phyloP scores from a whole-genome alignment of 1,140 invertebrate species.

The Diabrotica virgifera region DNA sequence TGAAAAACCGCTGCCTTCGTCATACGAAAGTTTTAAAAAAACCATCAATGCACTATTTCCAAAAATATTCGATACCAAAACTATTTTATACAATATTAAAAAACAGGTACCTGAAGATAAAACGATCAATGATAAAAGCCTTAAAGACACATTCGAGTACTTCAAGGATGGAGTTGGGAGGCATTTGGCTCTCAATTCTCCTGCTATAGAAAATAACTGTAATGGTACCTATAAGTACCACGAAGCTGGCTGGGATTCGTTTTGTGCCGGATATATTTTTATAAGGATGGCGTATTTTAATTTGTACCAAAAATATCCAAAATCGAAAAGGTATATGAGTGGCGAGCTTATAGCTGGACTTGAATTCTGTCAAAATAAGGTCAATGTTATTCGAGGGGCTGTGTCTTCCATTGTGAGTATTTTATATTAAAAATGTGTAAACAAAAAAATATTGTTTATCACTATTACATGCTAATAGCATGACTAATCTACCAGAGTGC shows the following conservation, averaged over 20 bases:
- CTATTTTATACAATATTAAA: slow-evolving; percentile 58
- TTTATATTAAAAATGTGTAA: not conserved
- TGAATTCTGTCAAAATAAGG: slow-evolving; percentile 53
- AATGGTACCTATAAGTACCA: slow-evolving; percentile 52
- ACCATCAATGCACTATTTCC: slow-evolving; percentile 65
- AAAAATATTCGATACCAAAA: slow-evolving; percentile 70
- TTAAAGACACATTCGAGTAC: slow-evolving; percentile 58
- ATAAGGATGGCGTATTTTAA: slow-evolving; percentile 55
- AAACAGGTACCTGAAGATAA: slow-evolving; percentile 51
- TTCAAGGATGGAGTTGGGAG: slow-evolving; percentile 52
- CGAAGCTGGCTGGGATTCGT: slow-evolving; percentile 75
- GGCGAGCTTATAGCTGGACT: slow-evolving; percentile 54
- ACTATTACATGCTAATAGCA: too few species aligned
- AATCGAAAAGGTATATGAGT: slow-evolving; percentile 49
- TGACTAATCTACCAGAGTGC: too few species aligned
- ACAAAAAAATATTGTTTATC: too few species aligned
- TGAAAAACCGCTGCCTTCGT: slow-evolving; percentile 63
- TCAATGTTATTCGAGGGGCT: slow-evolving; percentile 61
- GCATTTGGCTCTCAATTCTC: slow-evolving; percentile 42
- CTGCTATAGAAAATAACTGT: slow-evolving; percentile 47
- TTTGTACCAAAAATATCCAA: slow-evolving; percentile 43
- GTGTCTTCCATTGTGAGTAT: slow-evolving; percentile 56
- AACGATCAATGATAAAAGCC: slow-evolving; percentile 51
- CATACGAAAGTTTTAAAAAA: slow-evolving; percentile 64
- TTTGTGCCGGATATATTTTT: slow-evolving; percentile 65